Evolutionary conservation across 1,140 invertebrate species (phyloP), one percentile per base, ranked within the genome.

Genomic region (Mycetomoellerius zeteki): DNA sequence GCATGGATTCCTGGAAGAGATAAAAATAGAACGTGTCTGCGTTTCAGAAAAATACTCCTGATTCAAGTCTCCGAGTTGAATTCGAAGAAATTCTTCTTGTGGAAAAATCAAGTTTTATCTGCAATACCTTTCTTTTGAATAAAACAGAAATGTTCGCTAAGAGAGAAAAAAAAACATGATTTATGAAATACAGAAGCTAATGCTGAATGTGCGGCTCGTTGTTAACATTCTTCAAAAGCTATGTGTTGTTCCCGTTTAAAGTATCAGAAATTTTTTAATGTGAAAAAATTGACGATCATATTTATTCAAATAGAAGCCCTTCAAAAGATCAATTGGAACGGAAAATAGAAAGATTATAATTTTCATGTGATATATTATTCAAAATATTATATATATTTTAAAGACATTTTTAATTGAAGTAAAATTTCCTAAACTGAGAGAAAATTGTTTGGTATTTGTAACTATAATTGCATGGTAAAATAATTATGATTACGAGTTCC

Each of bases 71-170:
- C 6, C 24, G 19, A 60, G 12, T 82, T 73, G 14, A 47, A n/a
- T 82, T 72, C 24, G n/a, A 6, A 33, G 33, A 82, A 82, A 58
- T 47, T 82, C 24, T 43, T 71, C n/a, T 37, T 50, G 33, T 27
- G 47, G 30, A 7, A 54, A 54, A 81, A 81, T 81, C 62, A n/a
- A 54, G 27, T 65, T 78, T 67, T 65, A 67, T 67, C 43, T 43
- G 8, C 30, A 67, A 30, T n/a, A 37, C 14, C 12, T 69, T 33
- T 33, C 24, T 37, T 67, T 8, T n/a, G 64, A 3, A 54, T 65
- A 52, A 37, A 54, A 69, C 12, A 24, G 37, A 81, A 37, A 81
- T 69, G 43, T 37, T 67, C 27, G 47, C 1, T 24, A 14, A 52
- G 52, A 67, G 14, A 37, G 62, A 67, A 67, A 73, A 52, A 72